phyloP scores from a whole-genome alignment of 2,888 invertebrate genomes.

The Pammene fasciana region DNA sequence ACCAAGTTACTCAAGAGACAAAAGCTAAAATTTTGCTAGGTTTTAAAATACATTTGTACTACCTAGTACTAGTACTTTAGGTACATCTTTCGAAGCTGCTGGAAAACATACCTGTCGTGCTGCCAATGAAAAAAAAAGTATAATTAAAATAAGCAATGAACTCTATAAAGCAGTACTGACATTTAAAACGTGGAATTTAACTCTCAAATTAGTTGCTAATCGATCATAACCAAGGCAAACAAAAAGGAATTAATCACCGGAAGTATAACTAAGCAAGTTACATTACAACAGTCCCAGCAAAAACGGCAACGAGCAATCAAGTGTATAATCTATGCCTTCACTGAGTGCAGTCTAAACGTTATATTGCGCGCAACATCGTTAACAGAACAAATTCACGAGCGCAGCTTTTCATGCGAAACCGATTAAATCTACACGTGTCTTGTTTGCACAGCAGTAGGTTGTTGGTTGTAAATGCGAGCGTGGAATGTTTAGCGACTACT shows the following conservation, averaged over 20 bases:
- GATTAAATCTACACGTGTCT: slow-evolving; percentile 68
- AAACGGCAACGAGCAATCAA: slow-evolving; percentile 30
- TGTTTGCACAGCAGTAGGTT: slow-evolving; percentile 64
- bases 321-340: slow-evolving; percentile 36
- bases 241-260: slow-evolving; percentile 20
- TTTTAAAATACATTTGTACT: no score
- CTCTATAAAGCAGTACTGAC: slow-evolving; percentile 6
- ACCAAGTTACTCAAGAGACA: no score
- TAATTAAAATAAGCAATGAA: no score
- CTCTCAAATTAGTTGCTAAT: slow-evolving; percentile 13
- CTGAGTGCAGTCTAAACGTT: slow-evolving; percentile 27
- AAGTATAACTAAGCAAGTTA: slow-evolving; percentile 37
- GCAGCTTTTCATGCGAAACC: slow-evolving; percentile 62
- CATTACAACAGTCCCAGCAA: slow-evolving; percentile 15
- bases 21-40: no score
- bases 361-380: slow-evolving; percentile 35
- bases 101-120: background rate
- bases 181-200: slow-evolving; percentile 18
- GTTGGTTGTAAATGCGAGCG: slow-evolving; percentile 59
- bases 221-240: slow-evolving; percentile 5
- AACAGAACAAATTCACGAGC: slow-evolving; percentile 54
- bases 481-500: slow-evolving; percentile 50
- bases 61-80: no score
- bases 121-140: background rate
- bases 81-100: background rate